Evolutionary conservation across 2,888 invertebrate genomes (phyloP).

Genomic region (Nephrocerus scutellatus): DNA sequence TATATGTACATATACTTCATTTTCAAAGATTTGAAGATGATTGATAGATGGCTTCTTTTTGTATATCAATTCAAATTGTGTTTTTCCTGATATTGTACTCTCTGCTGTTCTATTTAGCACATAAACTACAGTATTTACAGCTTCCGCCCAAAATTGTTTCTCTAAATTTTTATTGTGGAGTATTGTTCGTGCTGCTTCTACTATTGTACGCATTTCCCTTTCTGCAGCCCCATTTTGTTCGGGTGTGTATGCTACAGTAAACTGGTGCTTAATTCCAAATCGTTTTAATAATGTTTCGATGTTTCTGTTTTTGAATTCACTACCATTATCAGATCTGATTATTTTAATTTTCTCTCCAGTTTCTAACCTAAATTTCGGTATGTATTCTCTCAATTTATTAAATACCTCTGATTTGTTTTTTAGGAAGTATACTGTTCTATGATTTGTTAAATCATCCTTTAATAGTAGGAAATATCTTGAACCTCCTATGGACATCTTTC

Average conservation of each 20-base stretch:
- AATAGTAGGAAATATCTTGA: too few species aligned
- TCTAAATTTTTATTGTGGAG: conserved; percentile 21
- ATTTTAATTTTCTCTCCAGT: conserved; percentile 16
- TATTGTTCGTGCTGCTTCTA: conserved; percentile 31
- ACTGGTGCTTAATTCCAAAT: too few species aligned
- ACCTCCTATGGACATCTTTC: too few species aligned
- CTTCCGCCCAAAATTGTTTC: conserved; percentile 37
- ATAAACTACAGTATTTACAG: conserved; percentile 35
- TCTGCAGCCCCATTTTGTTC: conserved; percentile 38
- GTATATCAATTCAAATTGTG: conserved; percentile 27
- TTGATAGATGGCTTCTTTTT: conserved; percentile 5
- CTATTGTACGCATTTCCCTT: conserved; percentile 33
- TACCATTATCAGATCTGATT: conserved; percentile 27
- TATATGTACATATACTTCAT: conserved; percentile 11
- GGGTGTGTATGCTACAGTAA: conserved; percentile 31
- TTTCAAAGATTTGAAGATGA: conserved; percentile 11
- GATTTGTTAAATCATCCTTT: too few species aligned
- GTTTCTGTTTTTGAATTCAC: conserved; percentile 25
- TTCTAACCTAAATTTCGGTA: conserved; percentile 17
- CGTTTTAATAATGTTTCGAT: conserved; percentile 21
- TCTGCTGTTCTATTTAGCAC: conserved; percentile 32
- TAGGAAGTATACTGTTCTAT: too few species aligned
- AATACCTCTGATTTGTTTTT: conserved; percentile 5
- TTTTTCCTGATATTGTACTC: conserved; percentile 21
- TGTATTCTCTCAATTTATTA: conserved; percentile 1